Evolutionary conservation across 2,888 invertebrate genomes (phyloP).

Genomic region (Cryptus armator): DNA sequence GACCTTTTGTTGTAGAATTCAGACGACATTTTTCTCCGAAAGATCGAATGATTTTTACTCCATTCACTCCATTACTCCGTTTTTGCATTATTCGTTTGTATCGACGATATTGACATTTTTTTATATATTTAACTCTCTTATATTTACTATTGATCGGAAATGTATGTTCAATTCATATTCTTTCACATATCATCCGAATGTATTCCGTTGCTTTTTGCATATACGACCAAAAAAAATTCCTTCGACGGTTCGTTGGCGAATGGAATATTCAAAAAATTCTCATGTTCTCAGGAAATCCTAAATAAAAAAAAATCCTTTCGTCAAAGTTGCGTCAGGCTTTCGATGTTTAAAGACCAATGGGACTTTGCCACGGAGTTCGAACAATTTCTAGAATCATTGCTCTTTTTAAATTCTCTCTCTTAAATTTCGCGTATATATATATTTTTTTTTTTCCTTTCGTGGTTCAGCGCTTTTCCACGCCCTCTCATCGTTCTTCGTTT

Average conservation of each 20-base stretch:
- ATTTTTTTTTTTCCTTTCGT: background rate
- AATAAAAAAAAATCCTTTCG: background rate
- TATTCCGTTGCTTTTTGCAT: background rate
- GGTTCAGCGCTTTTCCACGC: background rate
- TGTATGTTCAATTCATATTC: background rate
- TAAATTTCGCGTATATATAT: background rate
- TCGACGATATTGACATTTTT: too few species aligned
- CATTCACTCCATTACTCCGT: too few species aligned
- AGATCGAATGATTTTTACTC: too few species aligned
- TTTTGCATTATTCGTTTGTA: too few species aligned
- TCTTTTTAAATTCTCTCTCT: background rate
- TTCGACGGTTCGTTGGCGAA: background rate
- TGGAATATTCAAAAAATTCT: slow-evolving; percentile 2
- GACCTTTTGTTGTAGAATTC: too few species aligned
- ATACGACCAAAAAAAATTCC: background rate
- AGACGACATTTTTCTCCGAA: too few species aligned
- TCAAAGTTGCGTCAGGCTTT: background rate
- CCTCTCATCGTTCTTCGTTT: background rate
- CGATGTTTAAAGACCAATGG: slow-evolving; percentile 33
- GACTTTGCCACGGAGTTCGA: slow-evolving; percentile 12
- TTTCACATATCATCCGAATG: background rate
- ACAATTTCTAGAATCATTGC: background rate
- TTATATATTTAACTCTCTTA: too few species aligned
- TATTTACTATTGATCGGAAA: background rate
- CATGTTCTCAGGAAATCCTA: background rate